phyloP scores from a whole-genome alignment of 2,888 invertebrate species.

The Netelia virgata region DNA sequence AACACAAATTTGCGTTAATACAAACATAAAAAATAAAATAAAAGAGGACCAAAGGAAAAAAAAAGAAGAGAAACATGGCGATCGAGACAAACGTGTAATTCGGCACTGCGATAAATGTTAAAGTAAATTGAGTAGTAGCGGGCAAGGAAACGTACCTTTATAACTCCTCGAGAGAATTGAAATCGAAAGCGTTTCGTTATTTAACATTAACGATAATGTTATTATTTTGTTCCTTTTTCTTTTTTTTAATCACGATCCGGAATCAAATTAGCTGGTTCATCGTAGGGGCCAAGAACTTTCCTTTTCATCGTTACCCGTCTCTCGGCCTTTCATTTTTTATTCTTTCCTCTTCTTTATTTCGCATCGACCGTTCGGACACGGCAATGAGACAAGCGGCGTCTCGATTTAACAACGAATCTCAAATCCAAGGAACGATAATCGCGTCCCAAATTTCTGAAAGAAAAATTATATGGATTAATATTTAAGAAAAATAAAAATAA shows the following conservation, averaged over 20 bases:
- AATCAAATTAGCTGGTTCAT: slow-evolving; percentile 46
- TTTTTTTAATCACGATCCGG: slow-evolving; percentile 8
- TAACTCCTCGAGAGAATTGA: not conserved
- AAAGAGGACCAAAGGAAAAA: no score
- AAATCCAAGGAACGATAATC: slow-evolving; percentile 9
- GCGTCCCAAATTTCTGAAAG: slow-evolving; percentile 3
- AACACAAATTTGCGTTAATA: not conserved
- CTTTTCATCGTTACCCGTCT: slow-evolving; percentile 14
- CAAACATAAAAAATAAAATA: no score
- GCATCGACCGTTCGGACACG: not conserved
- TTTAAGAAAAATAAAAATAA: not conserved
- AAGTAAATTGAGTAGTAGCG: not conserved
- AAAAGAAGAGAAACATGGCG: no score
- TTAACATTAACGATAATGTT: slow-evolving; percentile 10
- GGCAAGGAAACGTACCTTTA: not conserved
- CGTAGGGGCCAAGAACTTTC: slow-evolving; percentile 31
- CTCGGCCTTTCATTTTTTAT: slow-evolving; percentile 29
- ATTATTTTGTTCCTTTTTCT: not conserved
- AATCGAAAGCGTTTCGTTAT: slow-evolving; percentile 15
- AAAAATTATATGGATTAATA: no score
- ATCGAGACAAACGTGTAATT: no score
- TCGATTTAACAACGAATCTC: slow-evolving; percentile 10
- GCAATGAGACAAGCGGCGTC: not conserved
- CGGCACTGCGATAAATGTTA: not conserved
- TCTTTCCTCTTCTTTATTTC: slow-evolving; percentile 13